phyloP scores from a whole-genome alignment of 2,888 invertebrate species.

The Eurois occulta region DNA sequence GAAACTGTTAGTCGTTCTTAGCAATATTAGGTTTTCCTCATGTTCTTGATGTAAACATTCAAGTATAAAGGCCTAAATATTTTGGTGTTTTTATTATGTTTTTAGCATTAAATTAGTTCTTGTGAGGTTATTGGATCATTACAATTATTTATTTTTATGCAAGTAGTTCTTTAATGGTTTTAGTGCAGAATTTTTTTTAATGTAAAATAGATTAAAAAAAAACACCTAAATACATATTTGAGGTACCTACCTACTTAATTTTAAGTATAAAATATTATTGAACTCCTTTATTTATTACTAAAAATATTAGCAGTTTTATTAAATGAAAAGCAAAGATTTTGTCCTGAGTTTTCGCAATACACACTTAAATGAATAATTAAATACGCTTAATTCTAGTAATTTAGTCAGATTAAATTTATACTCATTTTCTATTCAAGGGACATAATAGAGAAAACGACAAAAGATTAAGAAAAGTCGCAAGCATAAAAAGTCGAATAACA shows the following conservation, averaged over 20 bases:
- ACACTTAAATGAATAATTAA: not conserved
- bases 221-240: not conserved
- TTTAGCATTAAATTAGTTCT: not conserved
- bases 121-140: not conserved
- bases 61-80: too few species aligned
- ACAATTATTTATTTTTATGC: not conserved
- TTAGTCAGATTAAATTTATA: not conserved
- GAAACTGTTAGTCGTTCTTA: not conserved
- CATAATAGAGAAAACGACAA: too few species aligned
- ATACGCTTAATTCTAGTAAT: not conserved
- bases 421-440: not conserved
- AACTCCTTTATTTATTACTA: not conserved
- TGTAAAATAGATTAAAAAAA: not conserved
- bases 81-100: not conserved
- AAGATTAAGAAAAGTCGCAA: not conserved
- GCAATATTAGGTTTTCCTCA: not conserved
- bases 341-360: not conserved
- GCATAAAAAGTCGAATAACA: slow-evolving; percentile 9
- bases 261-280: not conserved
- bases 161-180: not conserved
- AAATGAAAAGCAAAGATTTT: not conserved
- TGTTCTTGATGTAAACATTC: not conserved
- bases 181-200: not conserved
- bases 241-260: not conserved
- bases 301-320: not conserved